phyloP scores from a whole-genome alignment of 1,140 invertebrate species.

The Magallana angulata region DNA sequence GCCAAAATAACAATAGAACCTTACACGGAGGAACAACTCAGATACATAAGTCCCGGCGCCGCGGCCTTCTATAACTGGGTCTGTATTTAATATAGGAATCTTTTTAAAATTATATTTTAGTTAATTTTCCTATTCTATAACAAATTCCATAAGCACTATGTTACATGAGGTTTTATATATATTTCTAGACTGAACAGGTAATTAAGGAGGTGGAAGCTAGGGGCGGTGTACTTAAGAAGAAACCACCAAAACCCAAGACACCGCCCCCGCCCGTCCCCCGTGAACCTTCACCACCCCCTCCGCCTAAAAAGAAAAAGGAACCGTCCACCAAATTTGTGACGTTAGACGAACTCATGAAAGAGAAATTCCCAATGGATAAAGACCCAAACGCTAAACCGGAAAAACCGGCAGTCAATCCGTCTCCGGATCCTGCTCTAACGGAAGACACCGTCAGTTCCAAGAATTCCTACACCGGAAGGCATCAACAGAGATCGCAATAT shows the following conservation, averaged over 20 bases:
- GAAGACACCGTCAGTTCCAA: neutral
- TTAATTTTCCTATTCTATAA: too few species aligned
- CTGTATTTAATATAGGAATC: neutral
- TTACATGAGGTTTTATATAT: neutral
- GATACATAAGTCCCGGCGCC: conserved; percentile 44
- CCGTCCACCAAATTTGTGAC: conserved; percentile 32
- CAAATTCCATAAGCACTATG: neutral
- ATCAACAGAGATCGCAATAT: neutral
- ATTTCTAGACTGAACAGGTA: conserved; percentile 39
- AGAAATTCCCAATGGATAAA: conserved; percentile 6
- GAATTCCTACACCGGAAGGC: neutral
- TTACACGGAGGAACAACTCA: conserved; percentile 45
- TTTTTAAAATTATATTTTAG: too few species aligned
- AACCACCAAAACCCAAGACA: conserved; percentile 26
- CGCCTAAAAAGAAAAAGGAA: conserved; percentile 33
- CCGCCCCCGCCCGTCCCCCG: conserved; percentile 18
- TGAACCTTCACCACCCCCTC: conserved; percentile 31
- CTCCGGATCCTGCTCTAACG: neutral
- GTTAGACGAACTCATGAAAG: conserved; percentile 35
- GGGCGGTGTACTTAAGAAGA: conserved; percentile 42
- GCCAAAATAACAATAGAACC: conserved; percentile 49
- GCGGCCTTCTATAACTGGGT: conserved; percentile 53
- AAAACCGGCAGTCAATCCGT: neutral
- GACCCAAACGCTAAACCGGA: conserved; percentile 8
- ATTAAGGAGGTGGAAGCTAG: conserved; percentile 53